phyloP scores from a whole-genome alignment of 2,113 vertebrate genomes.

The Grus americana region DNA sequence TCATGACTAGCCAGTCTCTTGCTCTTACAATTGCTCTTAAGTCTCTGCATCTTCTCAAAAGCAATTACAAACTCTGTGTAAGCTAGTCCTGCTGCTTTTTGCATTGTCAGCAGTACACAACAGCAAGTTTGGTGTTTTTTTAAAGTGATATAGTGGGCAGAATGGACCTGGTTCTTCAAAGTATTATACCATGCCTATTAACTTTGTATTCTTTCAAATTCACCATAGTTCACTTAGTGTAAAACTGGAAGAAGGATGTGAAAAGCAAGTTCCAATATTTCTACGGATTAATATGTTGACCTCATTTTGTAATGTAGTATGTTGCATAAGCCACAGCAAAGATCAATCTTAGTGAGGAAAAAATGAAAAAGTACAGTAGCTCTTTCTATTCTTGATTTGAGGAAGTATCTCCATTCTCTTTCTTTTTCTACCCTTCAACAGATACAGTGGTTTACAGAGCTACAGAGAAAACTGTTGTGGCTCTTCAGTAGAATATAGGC shows the following conservation, averaged over 20 bases:
- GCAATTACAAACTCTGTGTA: not conserved
- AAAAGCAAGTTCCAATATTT: not conserved
- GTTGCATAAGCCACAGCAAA: not conserved
- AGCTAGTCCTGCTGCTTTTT: not conserved
- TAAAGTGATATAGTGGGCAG: not conserved
- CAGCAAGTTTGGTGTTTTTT: fast-evolving
- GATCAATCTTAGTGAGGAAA: not conserved
- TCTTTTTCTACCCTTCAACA: not conserved
- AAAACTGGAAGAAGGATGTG: not conserved
- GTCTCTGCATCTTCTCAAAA: not conserved
- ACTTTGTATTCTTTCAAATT: not conserved
- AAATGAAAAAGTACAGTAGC: not conserved
- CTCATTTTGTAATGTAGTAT: not conserved
- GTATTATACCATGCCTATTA: not conserved
- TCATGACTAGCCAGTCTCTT: not conserved
- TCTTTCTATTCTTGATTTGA: not conserved
- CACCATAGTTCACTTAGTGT: not conserved
- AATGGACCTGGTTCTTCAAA: not conserved
- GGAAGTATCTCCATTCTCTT: not conserved
- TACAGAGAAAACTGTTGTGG: not conserved
- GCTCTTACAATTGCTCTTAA: not conserved
- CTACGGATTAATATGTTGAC: not conserved
- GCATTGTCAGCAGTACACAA: not conserved
- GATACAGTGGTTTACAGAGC: not conserved
- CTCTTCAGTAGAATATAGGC: not conserved